Base-by-base conservation (phyloP, 1,140 invertebrate species). In the Aphelenchoides fujianensis region DNA sequence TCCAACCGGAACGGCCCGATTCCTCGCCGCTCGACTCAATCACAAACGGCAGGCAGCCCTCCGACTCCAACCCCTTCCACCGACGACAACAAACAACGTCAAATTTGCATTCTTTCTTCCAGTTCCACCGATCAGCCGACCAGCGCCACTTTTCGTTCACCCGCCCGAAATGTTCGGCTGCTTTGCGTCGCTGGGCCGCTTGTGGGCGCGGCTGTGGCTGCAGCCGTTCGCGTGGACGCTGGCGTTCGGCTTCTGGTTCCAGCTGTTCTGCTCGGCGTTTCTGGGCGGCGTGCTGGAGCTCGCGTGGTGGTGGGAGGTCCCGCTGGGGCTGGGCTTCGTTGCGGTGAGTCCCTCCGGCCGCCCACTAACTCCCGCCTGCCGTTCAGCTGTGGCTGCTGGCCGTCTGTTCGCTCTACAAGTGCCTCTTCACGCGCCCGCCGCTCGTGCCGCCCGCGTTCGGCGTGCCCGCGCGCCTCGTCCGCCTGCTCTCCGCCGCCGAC, bases 371-470 rank as follows among this genome's bases (percentile, higher is more conserved):
- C 5, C 28, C 23, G 5, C 28, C 55, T 59, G 19, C 5, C 34
- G 12, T 59, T 59, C 5, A 59, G 55, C 28, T 59, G 28, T 59
- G 55, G 55, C 7, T 59, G 5, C 34, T 59, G 34, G 5, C 55
- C 7, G 55, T 23, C 23, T 16, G 55, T 5, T 59, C 55, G 55
- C 23, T 59, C 7, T 59, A 59, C 55, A 59, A 59, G 34, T 5
- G 5, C 5, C 55, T 59, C 27, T 59, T 7, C 19, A 59, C 55
- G 7, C 55, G 55, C 7, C 55, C 55, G 34, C 55, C 23, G 55
- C 19, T 59, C 5, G 34, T 59, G 7, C 55, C 55, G 19, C 23
- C 7, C 5, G 34, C 55, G 28, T 59, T 30, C 23, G 12, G 5
- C 27, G 55, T 59, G 7, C 55, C 55, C 12, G 5, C 28, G 5